These are phyloP conservation scores for Cuculus canorus DNA, from an alignment of 2,797 vertebrate genomes.

Conservation along the genomic window DNA sequence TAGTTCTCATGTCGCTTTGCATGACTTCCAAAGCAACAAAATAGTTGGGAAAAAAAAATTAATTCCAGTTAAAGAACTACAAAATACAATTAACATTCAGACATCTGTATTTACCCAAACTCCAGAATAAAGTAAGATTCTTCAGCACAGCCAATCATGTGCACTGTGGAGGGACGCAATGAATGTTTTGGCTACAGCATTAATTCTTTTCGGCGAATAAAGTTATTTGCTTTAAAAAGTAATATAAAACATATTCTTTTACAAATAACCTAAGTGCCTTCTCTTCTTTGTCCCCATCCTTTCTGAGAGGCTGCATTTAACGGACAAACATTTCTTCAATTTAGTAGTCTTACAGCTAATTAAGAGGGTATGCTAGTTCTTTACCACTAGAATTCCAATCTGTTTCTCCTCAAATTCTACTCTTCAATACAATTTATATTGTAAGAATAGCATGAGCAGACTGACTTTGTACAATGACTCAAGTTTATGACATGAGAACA, in stretches of 20 bases:
- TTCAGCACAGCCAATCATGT: neutral
- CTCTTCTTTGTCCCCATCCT: neutral
- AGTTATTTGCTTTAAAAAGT: slow-evolving; percentile 3
- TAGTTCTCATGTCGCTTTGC: neutral
- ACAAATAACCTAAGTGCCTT: neutral
- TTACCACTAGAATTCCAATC: slow-evolving; percentile 25
- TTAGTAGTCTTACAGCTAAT: slow-evolving; percentile 18
- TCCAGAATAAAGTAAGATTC: slow-evolving; percentile 15
- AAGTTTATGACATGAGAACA: slow-evolving; percentile 5
- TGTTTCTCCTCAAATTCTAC: slow-evolving; percentile 39
- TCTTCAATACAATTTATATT: neutral
- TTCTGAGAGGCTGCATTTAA: neutral
- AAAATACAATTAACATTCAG: slow-evolving; percentile 11
- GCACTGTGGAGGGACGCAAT: neutral
- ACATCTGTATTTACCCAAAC: slow-evolving; percentile 27
- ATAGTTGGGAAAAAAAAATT: slow-evolving; percentile 15
- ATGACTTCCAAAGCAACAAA: slow-evolving; percentile 30
- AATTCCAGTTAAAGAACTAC: neutral
- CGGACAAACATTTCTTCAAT: neutral
- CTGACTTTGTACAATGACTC: neutral
- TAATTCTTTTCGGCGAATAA: slow-evolving; percentile 35
- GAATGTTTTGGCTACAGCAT: slow-evolving; percentile 29
- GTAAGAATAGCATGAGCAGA: neutral
- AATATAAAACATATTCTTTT: slow-evolving; percentile 29
- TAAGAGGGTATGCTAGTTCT: neutral